Base-by-base conservation (phyloP, 1,140 invertebrate genomes). In the Ruditapes philippinarum region DNA sequence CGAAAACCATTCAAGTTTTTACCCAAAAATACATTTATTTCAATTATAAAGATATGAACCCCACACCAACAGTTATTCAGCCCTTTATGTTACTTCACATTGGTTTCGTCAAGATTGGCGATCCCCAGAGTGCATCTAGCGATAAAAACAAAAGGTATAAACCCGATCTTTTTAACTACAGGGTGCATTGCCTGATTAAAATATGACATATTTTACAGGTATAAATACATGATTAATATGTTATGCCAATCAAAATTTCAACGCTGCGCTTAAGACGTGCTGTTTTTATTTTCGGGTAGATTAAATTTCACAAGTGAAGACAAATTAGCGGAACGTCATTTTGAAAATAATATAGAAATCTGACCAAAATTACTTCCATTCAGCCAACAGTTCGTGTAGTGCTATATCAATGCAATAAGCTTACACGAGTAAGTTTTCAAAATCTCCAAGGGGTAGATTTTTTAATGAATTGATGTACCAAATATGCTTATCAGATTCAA, bases 291-390 rank as follows among this genome's bases (percentile, higher is more conserved):
- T 78, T 31, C n/a, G 45, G 31, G 45, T 51, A 78, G 74, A 78
- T 78, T 78, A 78, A 51, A 54, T 78, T 78, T 78, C 74, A 28
- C 17, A 78, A 78, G 5, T 7, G 40, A 2, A 76, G 73, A 76
- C 73, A 76, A 76, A 76, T 76, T 51, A 76, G 45, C 28, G 73
- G 49, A 76, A 76, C 73, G 40, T 49, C 45, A n/a, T 76, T 76
- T 76, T 76, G n/a, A 76, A 76, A 49, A 33, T 33, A n/a, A 33
- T 76, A 49, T 76, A 33, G 40, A 76, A 76, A 31, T 70, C 36
- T 2, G 42, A 5, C 14, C 45, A 49, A 49, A 28, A 76, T 49
- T 76, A 51, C n/a, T 2, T 49, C 33, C 40, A 76, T 76, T 76
- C 40, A 76, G 25, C 33, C 0, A 31, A 38, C 36, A 40, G 65